phyloP scores from a whole-genome alignment of 2,113 vertebrate genomes.

The Ctenodactylus gundi region DNA sequence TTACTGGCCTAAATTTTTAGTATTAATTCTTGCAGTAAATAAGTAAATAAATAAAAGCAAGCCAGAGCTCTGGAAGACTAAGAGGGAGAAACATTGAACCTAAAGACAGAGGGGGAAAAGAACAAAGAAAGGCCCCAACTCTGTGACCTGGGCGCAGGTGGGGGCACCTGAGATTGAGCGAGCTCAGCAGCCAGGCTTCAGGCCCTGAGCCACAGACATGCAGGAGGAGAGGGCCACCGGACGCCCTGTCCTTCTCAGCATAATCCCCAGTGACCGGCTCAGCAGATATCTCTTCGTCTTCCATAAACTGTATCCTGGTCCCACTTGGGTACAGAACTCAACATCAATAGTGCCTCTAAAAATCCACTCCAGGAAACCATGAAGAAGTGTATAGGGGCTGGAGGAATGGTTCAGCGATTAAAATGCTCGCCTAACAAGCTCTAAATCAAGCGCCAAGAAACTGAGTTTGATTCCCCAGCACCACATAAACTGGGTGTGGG shows the following conservation, averaged over 20 bases:
- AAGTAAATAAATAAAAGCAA: too few relatives aligned
- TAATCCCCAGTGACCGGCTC: background rate
- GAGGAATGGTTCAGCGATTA: too few relatives aligned
- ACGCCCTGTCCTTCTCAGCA: background rate
- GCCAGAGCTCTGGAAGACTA: background rate
- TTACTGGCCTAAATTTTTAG: background rate
- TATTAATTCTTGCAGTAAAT: background rate
- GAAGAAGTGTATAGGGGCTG: background rate
- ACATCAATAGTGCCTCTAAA: background rate
- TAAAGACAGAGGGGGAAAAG: background rate
- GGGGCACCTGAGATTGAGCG: background rate
- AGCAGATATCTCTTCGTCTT: background rate
- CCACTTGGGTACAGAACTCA: conserved; percentile 4
- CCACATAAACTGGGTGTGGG: too few relatives aligned
- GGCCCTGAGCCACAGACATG: background rate
- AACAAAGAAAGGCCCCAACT: background rate
- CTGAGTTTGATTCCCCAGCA: too few relatives aligned
- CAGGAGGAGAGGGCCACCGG: background rate
- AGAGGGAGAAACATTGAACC: background rate
- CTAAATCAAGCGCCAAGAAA: too few relatives aligned
- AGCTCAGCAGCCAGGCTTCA: background rate
- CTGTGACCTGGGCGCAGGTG: background rate
- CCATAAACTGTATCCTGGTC: background rate
- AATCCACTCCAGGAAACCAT: background rate
- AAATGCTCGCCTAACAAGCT: too few relatives aligned